Base-by-base conservation (phyloP, 2,113 vertebrate species). In the Pseudopipra pipra region DNA sequence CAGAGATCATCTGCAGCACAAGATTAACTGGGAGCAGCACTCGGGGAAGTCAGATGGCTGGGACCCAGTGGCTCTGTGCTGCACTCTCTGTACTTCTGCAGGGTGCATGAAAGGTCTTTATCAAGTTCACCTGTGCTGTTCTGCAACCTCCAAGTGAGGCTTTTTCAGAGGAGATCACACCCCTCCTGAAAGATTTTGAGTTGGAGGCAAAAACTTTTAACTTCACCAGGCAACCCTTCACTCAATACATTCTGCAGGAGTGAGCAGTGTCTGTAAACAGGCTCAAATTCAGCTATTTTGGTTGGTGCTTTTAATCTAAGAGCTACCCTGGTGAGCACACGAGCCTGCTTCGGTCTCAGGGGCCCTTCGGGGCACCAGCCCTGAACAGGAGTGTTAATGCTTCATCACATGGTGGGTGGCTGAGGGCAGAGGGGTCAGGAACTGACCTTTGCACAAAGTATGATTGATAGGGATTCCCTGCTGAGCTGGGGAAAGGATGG, bases 91-190 rank as follows among this genome's bases (percentile, higher is more conserved):
- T 11, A 5, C 35, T 61, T 20, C 55, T 75, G 39, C 79, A 63
- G 52, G 0, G 11, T 23, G 10, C n/a, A 14, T 3, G 19, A 59
- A 27, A 70, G 33, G 46, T 33, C 30, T 55, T 73, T 35, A 20
- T 33, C 0, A 0, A 52, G 43, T 8, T 80, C 51, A 31, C 28
- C 46, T 55, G 0, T 4, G 44, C 66, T 28, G 58, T 24, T 14
- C 59, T 46, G 55, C 37, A 35, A 0, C 70, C 37, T 68, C 51
- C 81, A 47, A 33, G 8, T 14, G 52, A 21, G 47, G 30, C 24
- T 24, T 84, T 49, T 61, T 12, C 24, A 31, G 39, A 55, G 63
- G 28, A n/a, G 11, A 41, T 72, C 62, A 22, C 3, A 0, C 10
- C 8, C 8, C 13, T 79, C n/a, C 56, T 46, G 49, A 8, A 35